A percentile compares a stretch with the other conserved stretches of the same genome.
Evolutionary conservation across 2,888 invertebrate species (phyloP).

Genomic region (Apodemia duryi): DNA sequence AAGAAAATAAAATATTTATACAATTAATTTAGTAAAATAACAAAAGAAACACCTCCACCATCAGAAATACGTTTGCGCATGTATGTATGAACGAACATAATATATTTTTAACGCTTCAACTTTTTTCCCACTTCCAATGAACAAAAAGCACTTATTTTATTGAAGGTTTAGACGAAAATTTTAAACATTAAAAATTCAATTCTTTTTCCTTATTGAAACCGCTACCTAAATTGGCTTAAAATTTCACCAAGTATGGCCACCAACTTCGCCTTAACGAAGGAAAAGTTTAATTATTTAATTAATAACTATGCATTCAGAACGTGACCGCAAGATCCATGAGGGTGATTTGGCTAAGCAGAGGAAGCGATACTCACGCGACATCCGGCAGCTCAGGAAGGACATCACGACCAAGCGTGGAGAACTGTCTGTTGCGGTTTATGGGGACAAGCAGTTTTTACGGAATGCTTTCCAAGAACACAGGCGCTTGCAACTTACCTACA

Average conservation of each 20-base stretch:
- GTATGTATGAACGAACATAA: no score
- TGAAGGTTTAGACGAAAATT: not conserved
- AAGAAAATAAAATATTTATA: no score
- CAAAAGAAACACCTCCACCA: no score
- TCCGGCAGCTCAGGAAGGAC: slow-evolving; percentile 77
- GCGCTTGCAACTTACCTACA: slow-evolving; percentile 79
- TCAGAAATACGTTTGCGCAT: no score
- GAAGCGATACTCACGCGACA: slow-evolving; percentile 70
- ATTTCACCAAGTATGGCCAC: not conserved
- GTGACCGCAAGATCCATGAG: slow-evolving; percentile 81
- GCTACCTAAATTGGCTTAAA: slow-evolving; percentile 3
- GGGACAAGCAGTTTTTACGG: slow-evolving; percentile 79
- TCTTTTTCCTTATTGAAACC: not conserved
- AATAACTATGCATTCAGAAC: slow-evolving; percentile 51
- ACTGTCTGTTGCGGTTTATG: slow-evolving; percentile 77
- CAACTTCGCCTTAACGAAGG: slow-evolving; percentile 2
- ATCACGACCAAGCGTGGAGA: slow-evolving; percentile 76
- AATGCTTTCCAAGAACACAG: slow-evolving; percentile 79
- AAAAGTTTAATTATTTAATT: not conserved
- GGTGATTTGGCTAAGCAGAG: slow-evolving; percentile 78
- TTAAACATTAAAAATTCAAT: not conserved
- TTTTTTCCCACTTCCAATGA: no score
- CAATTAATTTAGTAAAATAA: no score
- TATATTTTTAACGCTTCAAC: no score
- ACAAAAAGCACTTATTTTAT: not conserved